Evolutionary conservation across 2,797 vertebrate species (phyloP).

Genomic region (Galago senegalensis): DNA sequence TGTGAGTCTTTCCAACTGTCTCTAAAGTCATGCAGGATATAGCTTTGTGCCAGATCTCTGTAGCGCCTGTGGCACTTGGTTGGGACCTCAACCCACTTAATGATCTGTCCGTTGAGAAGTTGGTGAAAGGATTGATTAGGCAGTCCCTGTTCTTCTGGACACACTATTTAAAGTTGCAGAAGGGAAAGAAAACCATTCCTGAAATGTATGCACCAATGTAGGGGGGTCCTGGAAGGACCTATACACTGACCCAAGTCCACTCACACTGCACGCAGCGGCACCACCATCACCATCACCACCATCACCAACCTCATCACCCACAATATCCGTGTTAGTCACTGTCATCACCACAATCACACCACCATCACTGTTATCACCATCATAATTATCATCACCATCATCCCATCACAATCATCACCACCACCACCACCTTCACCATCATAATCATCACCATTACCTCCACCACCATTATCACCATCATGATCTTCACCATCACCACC

Average conservation of each 20-base stretch:
- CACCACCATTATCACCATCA: fast-evolving
- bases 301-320: fast-evolving
- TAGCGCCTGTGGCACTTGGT: background rate
- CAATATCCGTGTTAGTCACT: fast-evolving
- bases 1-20: fast-evolving
- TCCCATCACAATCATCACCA: fast-evolving
- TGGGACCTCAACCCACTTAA: background rate
- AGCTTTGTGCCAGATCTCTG: background rate
- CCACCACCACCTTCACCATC: fast-evolving
- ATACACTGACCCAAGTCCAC: background rate
- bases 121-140: too few species aligned
- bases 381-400: fast-evolving
- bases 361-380: background rate
- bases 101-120: background rate
- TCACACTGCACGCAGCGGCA: background rate
- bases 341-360: fast-evolving
- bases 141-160: background rate
- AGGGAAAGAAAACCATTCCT: background rate
- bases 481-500: fast-evolving
- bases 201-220: background rate
- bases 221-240: background rate
- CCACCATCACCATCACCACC: background rate
- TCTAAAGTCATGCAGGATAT: too few species aligned
- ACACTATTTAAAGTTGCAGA: background rate
- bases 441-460: fast-evolving